These are phyloP conservation scores for Gallinago undulata DNA, from an alignment of 2,113 vertebrate species.

Conservation along the genomic window DNA sequence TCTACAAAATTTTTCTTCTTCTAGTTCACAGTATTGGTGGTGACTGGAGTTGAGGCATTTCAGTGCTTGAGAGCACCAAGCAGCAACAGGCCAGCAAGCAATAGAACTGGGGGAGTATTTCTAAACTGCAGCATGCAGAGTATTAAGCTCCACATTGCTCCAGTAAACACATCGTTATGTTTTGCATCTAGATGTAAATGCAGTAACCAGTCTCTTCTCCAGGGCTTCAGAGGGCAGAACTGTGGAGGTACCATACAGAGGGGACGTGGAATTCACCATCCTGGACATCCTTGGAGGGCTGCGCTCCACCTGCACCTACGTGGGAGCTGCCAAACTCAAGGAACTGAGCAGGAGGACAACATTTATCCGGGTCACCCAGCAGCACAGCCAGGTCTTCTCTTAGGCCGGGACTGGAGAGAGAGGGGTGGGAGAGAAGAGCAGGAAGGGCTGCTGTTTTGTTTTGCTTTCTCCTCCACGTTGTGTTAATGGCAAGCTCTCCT, in stretches of 20 bases:
- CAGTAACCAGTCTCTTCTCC: conserved; percentile 5
- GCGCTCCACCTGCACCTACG: conserved; percentile 96
- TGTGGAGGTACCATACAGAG: conserved; percentile 92
- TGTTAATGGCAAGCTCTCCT: neutral
- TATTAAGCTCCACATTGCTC: neutral
- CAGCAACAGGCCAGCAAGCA: neutral
- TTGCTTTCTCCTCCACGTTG: neutral
- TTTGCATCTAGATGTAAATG: neutral
- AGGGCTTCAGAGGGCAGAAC: conserved; percentile 95
- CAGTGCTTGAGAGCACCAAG: neutral
- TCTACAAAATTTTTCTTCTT: neutral
- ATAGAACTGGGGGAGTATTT: neutral
- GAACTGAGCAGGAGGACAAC: conserved; percentile 95
- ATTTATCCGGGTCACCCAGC: conserved; percentile 96
- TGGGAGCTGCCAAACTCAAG: conserved; percentile 96
- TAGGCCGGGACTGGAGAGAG: conserved; percentile 52
- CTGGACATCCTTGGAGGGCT: conserved; percentile 92
- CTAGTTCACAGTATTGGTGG: neutral
- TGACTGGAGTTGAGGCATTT: neutral
- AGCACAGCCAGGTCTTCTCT: conserved; percentile 89
- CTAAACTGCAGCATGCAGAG: neutral
- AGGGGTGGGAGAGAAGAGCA: neutral
- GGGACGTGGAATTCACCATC: conserved; percentile 90
- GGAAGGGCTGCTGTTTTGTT: neutral
- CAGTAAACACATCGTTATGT: neutral